A percentile compares a stretch with the other conserved stretches of the same genome.
These are phyloP conservation scores for Salvelinus namaycush DNA, from an alignment of 2,113 vertebrate genomes.

Conservation along the genomic window DNA sequence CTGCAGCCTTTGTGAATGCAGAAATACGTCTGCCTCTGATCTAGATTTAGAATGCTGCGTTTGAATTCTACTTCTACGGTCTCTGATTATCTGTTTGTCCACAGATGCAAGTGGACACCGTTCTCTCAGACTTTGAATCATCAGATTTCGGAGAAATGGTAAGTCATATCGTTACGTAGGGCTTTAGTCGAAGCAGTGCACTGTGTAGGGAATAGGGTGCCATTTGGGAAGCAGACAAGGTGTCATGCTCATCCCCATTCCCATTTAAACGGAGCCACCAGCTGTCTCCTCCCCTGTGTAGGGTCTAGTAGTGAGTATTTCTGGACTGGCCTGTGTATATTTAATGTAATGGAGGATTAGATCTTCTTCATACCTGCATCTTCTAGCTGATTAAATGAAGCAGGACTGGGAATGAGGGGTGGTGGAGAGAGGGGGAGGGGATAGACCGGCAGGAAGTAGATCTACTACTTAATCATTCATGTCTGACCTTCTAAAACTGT, in stretches of 20 bases:
- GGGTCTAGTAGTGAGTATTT: too few relatives aligned
- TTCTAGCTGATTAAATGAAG: not conserved
- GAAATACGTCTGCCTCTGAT: not conserved
- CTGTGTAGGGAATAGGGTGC: too few relatives aligned
- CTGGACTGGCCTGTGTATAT: too few relatives aligned
- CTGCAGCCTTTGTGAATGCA: not conserved
- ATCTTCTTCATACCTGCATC: not conserved
- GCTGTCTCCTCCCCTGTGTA: too few relatives aligned
- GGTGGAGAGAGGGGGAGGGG: not conserved
- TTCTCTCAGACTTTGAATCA: conserved; percentile 91
- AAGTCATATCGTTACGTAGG: conserved; percentile 35
- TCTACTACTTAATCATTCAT: conserved; percentile 19
- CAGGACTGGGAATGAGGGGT: not conserved
- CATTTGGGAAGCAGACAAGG: too few relatives aligned
- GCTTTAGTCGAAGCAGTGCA: too few relatives aligned
- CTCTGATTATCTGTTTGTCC: conserved; percentile 41
- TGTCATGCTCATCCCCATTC: too few relatives aligned
- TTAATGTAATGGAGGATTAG: too few relatives aligned
- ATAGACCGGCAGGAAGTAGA: not conserved
- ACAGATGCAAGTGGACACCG: conserved; percentile 90
- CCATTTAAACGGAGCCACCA: too few relatives aligned
- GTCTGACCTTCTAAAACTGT: not conserved
- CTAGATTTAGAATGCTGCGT: not conserved
- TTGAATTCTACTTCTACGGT: not conserved
- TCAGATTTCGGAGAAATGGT: conserved; percentile 97